Evolutionary conservation across 2,113 vertebrate genomes (phyloP).

Genomic region (Xyrauchen texanus): DNA sequence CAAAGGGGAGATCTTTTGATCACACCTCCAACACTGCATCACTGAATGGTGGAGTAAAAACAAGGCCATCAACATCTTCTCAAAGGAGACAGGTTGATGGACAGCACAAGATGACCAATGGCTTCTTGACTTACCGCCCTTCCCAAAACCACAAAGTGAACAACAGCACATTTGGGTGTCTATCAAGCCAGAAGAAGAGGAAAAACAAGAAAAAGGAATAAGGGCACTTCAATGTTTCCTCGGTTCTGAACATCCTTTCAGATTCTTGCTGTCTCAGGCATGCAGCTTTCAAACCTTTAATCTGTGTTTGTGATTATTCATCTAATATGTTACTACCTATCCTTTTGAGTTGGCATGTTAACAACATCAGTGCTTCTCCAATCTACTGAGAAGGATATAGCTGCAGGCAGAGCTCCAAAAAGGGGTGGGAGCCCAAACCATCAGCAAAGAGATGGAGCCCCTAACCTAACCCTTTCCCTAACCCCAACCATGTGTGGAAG

Average conservation of each 20-base stretch:
- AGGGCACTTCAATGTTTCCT: conserved; percentile 5
- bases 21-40: conserved; percentile 40
- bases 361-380: conserved; percentile 14
- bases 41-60: neutral
- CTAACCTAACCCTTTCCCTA: no score
- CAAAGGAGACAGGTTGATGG: no score
- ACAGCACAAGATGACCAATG: conserved; percentile 51
- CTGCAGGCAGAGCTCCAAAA: no score
- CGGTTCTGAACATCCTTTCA: neutral
- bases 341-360: conserved; percentile 4
- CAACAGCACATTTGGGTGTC: conserved; percentile 16
- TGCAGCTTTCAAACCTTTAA: neutral
- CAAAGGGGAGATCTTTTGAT: conserved; percentile 42
- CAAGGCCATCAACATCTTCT: conserved; percentile 13
- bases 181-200: conserved; percentile 47
- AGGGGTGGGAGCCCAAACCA: no score
- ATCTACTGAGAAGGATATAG: neutral
- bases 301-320: neutral
- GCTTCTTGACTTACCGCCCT: conserved; percentile 24
- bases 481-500: no score
- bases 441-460: no score
- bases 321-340: neutral
- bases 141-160: conserved; percentile 15
- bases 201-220: conserved; percentile 59
- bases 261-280: conserved; percentile 11